phyloP scores from a whole-genome alignment of 2,113 vertebrate genomes.

The Colaptes auratus region DNA sequence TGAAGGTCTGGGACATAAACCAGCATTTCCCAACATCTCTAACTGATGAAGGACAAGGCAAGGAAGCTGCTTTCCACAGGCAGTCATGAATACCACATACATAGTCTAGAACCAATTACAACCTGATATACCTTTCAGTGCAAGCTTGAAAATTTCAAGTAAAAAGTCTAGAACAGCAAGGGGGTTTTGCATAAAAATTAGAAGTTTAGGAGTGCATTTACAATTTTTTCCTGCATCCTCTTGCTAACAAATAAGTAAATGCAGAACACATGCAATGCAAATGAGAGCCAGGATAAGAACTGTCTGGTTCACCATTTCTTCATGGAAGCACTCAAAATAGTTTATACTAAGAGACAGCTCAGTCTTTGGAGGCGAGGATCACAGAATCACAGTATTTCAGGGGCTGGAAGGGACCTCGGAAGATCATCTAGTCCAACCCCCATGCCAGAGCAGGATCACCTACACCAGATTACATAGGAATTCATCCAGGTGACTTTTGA shows the following conservation, averaged over 20 bases:
- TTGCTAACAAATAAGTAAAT: not conserved
- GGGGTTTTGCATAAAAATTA: not conserved
- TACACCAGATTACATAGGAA: too few relatives aligned
- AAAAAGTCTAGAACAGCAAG: not conserved
- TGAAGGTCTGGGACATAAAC: accelerated
- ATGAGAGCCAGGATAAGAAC: not conserved
- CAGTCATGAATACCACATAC: accelerated
- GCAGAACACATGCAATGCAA: not conserved
- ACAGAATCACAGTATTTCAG: too few relatives aligned
- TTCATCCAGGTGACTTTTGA: too few relatives aligned
- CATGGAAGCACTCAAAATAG: not conserved
- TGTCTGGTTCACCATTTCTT: not conserved
- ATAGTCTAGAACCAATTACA: not conserved
- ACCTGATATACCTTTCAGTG: not conserved
- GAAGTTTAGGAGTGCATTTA: not conserved
- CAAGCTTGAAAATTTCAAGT: not conserved
- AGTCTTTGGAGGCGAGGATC: not conserved
- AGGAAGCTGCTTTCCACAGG: not conserved
- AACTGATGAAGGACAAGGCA: not conserved
- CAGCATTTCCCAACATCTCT: not conserved
- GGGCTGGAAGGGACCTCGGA: too few relatives aligned
- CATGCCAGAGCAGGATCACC: too few relatives aligned
- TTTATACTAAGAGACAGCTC: not conserved
- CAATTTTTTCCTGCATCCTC: not conserved
- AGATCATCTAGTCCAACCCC: too few relatives aligned